Evolutionary conservation across 2,888 invertebrate genomes (phyloP).

Genomic region (Cantharis flavilabris): DNA sequence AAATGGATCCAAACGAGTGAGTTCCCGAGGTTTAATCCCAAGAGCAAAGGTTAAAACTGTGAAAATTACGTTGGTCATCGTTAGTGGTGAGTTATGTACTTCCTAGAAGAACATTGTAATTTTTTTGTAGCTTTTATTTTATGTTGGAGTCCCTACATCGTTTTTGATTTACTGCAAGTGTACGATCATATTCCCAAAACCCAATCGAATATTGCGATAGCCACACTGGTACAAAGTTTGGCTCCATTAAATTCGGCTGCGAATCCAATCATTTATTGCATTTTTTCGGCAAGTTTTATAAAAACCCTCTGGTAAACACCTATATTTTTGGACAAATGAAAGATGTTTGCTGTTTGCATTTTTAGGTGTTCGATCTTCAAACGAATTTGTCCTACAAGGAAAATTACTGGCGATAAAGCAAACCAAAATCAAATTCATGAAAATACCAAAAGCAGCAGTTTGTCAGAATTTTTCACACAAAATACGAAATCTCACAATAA

Average conservation of each 20-base stretch:
- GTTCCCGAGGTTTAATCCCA: constrained; percentile 90
- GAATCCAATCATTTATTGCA: constrained; percentile 64
- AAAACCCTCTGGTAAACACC: neutral
- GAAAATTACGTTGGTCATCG: constrained; percentile 94
- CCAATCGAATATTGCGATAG: constrained; percentile 80
- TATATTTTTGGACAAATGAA: neutral
- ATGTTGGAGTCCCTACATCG: constrained; percentile 95
- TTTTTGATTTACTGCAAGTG: constrained; percentile 89
- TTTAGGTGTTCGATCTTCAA: constrained; percentile 45
- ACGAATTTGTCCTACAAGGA: constrained; percentile 43
- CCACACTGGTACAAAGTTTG: constrained; percentile 89
- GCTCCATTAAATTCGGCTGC: constrained; percentile 92
- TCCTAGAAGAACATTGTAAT: neutral
- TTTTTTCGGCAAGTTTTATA: neutral
- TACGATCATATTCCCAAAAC: constrained; percentile 80
- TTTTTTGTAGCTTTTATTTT: constrained; percentile 81
- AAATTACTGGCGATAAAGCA: constrained; percentile 46
- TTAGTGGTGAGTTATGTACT: constrained; percentile 63
- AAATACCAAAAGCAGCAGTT: constrained; percentile 57
- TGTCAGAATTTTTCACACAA: constrained; percentile 46
- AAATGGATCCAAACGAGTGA: constrained; percentile 71
- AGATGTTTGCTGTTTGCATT: constrained; percentile 7
- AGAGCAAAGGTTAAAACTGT: constrained; percentile 93
- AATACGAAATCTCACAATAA: constrained; percentile 27
- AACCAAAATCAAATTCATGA: constrained; percentile 49